These are phyloP conservation scores for Muraenolepis orangiensis DNA, from an alignment of 2,797 vertebrate genomes.

Conservation along the genomic window DNA sequence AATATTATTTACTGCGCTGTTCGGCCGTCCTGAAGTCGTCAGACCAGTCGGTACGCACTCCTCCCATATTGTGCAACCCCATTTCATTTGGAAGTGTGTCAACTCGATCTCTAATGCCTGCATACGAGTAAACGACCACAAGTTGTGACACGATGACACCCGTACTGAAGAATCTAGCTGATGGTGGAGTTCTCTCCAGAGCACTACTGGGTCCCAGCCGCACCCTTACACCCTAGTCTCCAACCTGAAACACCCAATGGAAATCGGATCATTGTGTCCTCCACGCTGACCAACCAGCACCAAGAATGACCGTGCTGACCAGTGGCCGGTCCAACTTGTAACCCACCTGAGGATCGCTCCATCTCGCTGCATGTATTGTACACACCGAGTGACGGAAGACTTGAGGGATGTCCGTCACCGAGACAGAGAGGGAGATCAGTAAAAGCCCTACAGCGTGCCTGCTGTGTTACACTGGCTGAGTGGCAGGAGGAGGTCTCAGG, in stretches of 20 bases:
- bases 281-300: neutral
- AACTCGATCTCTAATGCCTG: neutral
- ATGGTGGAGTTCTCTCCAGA: neutral
- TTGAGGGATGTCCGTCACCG: constrained; percentile 36
- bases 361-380: neutral
- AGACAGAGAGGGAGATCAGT: constrained; percentile 22
- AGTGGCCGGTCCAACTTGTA: neutral
- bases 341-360: neutral
- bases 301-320: neutral
- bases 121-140: neutral
- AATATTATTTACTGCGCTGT: neutral
- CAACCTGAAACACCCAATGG: neutral
- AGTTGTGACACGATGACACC: neutral
- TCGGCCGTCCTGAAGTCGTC: neutral
- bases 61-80: neutral
- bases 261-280: neutral
- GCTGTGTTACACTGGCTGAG: constrained; percentile 43
- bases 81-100: neutral
- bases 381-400: constrained; percentile 47
- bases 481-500: constrained; percentile 68
- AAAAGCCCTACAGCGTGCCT: constrained; percentile 42
- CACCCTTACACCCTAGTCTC: no score
- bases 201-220: neutral
- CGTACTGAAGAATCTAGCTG: neutral
- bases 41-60: neutral